Conservation (phyloP, 2,888 invertebrate genomes). For the Andrena bicolor region DNA sequence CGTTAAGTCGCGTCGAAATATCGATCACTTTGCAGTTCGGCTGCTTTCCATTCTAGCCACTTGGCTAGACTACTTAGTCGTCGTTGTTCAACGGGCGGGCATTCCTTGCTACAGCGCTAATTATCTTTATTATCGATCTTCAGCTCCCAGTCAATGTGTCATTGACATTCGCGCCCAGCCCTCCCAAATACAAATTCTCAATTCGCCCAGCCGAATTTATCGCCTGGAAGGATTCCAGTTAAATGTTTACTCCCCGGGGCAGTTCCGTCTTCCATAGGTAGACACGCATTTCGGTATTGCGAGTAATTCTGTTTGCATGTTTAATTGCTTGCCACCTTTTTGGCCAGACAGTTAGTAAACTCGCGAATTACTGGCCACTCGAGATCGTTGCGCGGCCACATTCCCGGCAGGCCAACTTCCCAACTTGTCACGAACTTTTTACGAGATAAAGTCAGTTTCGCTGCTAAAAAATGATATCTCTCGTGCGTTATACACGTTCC, state of each 20-base stretch:
- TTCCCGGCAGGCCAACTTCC: not conserved
- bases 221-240: conserved; percentile 45
- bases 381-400: not conserved
- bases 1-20: conserved; percentile 15
- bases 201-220: conserved; percentile 52
- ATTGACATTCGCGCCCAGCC: conserved; percentile 22
- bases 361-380: conserved; percentile 13
- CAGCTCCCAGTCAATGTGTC: conserved; percentile 27
- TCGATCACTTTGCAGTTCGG: conserved; percentile 13
- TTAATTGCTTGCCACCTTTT: conserved; percentile 28
- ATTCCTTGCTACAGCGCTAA: conserved; percentile 28
- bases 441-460: too few species aligned
- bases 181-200: conserved; percentile 33
- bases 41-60: not conserved
- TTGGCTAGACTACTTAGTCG: too few species aligned
- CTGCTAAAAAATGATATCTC: too few species aligned
- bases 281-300: conserved; percentile 44
- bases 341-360: conserved; percentile 13
- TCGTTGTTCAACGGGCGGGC: conserved; percentile 5
- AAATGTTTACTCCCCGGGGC: conserved; percentile 48
- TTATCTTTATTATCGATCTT: conserved; percentile 52
- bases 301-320: conserved; percentile 56
- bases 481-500: not conserved
- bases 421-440: not conserved
- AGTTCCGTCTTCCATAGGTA: conserved; percentile 32